Percentiles rank a stretch among this genome's conserved stretches.
Conservation (phyloP, 2,888 invertebrate genomes). For the Epinotia brunnichana region DNA sequence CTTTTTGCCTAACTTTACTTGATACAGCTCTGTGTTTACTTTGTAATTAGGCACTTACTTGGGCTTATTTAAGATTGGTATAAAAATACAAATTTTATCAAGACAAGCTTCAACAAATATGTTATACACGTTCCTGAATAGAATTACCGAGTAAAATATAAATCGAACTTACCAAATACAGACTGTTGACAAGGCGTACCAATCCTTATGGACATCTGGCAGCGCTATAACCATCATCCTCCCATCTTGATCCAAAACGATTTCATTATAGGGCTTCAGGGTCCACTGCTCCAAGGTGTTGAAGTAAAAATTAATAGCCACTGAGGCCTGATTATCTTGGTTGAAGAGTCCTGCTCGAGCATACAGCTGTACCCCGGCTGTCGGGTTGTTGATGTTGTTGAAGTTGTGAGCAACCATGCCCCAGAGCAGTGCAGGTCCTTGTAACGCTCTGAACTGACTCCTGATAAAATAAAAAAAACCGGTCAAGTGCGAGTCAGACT, state of each 20-base stretch:
- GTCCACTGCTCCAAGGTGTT: conserved; percentile 68
- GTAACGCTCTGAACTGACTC: conserved; percentile 58
- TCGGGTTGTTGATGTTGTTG: conserved; percentile 59
- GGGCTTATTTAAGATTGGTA: too few species aligned
- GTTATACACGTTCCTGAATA: too few species aligned
- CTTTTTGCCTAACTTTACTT: too few species aligned
- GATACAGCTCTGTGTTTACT: too few species aligned
- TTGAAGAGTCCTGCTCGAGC: conserved; percentile 57
- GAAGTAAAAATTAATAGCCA: conserved; percentile 65
- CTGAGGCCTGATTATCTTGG: conserved; percentile 61
- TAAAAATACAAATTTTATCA: too few species aligned
- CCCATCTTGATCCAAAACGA: conserved; percentile 63
- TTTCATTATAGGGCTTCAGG: conserved; percentile 60
- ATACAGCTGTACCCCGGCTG: conserved; percentile 59
- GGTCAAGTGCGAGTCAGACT: too few species aligned
- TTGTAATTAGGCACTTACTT: too few species aligned
- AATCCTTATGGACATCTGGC: conserved; percentile 68
- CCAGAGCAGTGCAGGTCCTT: conserved; percentile 66
- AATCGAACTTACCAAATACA: conserved; percentile 72
- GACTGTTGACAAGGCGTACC: conserved; percentile 69
- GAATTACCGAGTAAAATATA: background rate
- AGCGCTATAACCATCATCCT: conserved; percentile 66
- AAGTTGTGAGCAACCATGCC: conserved; percentile 73
- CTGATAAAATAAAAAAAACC: conserved; percentile 54
- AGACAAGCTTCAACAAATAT: too few species aligned